Percentiles rank a stretch among this genome's conserved stretches.
phyloP scores from a whole-genome alignment of 2,797 vertebrate genomes.

The Ataeniobius toweri region DNA sequence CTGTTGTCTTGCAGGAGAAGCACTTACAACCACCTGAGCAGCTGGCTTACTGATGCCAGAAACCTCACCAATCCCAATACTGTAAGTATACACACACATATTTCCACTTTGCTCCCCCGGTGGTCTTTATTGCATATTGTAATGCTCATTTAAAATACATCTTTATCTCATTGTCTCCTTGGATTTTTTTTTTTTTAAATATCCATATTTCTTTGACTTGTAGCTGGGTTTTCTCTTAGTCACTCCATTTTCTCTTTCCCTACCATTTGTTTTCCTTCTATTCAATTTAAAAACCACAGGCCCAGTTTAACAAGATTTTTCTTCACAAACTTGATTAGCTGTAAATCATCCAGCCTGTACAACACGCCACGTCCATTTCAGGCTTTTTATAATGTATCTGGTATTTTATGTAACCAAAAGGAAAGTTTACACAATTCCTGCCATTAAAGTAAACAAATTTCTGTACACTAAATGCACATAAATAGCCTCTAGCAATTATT shows the following conservation, averaged over 20 bases:
- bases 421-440: not conserved
- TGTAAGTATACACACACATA: conserved; percentile 79
- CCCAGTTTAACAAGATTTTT: conserved; percentile 50
- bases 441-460: not conserved
- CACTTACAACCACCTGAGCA: conserved; percentile 99
- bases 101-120: not conserved
- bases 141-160: no score
- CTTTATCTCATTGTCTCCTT: not conserved
- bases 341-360: conserved; percentile 30
- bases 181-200: not conserved
- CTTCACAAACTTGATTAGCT: conserved; percentile 58
- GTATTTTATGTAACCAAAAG: conserved; percentile 1
- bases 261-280: not conserved
- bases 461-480: not conserved
- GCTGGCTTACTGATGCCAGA: conserved; percentile 98
- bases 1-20: conserved; percentile 87
- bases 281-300: conserved; percentile 19
- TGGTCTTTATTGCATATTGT: not conserved
- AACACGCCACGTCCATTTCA: conserved; percentile 3
- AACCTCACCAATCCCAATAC: conserved; percentile 99
- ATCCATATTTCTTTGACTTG: not conserved
- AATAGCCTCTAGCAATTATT: not conserved
- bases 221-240: not conserved
- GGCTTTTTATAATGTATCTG: not conserved
- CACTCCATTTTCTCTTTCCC: conserved; percentile 1